A percentile compares a stretch with the other conserved stretches of the same genome.
phyloP scores from a whole-genome alignment of 2,888 invertebrate genomes.

The Caenorhabditis japonica region DNA sequence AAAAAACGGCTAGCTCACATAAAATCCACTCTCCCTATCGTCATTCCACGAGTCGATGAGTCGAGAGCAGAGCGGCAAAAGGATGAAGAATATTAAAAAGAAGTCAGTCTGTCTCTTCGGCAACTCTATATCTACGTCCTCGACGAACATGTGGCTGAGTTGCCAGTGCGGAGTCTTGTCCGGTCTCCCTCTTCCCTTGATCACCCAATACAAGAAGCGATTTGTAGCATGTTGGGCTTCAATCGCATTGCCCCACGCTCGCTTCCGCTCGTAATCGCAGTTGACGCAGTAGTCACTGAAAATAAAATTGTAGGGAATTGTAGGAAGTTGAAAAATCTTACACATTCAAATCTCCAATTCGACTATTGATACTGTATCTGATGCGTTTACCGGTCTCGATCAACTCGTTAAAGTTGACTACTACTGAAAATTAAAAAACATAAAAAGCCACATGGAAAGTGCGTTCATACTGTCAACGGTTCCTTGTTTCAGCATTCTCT shows the following conservation, averaged over 20 bases:
- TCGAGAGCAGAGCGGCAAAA: conserved; percentile 30
- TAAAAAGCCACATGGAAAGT: no score
- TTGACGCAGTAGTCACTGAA: conserved; percentile 31
- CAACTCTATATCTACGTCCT: conserved; percentile 1
- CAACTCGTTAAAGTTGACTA: conserved; percentile 21
- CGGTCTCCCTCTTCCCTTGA: conserved; percentile 7
- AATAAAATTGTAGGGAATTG: background rate
- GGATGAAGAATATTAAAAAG: conserved; percentile 26
- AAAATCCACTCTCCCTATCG: conserved; percentile 34
- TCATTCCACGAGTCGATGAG: conserved; percentile 37
- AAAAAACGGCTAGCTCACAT: no score
- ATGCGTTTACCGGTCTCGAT: conserved; percentile 27
- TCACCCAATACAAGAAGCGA: conserved; percentile 30
- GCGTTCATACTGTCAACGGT: conserved; percentile 13
- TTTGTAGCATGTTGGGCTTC: conserved; percentile 38
- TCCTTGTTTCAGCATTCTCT: conserved; percentile 4
- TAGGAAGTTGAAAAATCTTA: no score
- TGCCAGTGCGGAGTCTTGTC: conserved; percentile 12
- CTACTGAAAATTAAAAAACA: conserved; percentile 6
- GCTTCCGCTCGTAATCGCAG: conserved; percentile 21
- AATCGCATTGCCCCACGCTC: conserved; percentile 37
- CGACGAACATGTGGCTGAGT: conserved; percentile 15
- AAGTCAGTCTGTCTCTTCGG: conserved; percentile 18
- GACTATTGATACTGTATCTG: conserved; percentile 35
- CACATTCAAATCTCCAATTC: conserved; percentile 24